phyloP scores from a whole-genome alignment of 2,888 invertebrate genomes.

The Torymus aiolomorphi region DNA sequence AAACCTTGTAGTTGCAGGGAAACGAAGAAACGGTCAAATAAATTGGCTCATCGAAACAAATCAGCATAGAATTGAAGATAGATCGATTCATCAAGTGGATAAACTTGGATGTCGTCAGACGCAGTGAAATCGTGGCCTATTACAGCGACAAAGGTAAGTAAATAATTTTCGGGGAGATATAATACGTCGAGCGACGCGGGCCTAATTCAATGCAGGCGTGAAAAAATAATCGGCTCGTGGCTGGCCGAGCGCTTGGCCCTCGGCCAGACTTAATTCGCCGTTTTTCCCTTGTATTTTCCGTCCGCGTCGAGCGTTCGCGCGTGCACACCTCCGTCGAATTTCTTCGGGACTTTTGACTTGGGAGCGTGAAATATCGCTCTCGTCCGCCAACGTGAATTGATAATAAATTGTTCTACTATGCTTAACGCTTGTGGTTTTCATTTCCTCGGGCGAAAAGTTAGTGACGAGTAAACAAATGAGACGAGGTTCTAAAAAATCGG shows the following conservation, averaged over 20 bases:
- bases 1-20: too few relatives aligned
- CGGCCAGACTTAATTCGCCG: conserved; percentile 50
- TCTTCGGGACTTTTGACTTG: conserved; percentile 47
- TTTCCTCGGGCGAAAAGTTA: background rate
- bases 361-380: conserved; percentile 41
- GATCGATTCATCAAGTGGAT: conserved; percentile 10
- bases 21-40: too few relatives aligned
- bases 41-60: too few relatives aligned
- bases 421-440: conserved; percentile 11
- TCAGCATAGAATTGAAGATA: too few relatives aligned
- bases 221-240: conserved; percentile 52
- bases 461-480: conserved; percentile 36
- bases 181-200: conserved; percentile 25
- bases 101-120: background rate
- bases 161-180: conserved; percentile 28
- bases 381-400: conserved; percentile 48
- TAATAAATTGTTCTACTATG: conserved; percentile 53
- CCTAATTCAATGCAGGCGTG: conserved; percentile 44
- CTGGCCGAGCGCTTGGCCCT: conserved; percentile 35
- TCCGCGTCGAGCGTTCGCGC: background rate
- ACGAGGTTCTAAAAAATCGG: background rate
- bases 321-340: conserved; percentile 5
- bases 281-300: conserved; percentile 46
- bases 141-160: background rate
- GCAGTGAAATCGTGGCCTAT: background rate